Base-by-base conservation (phyloP, 2,888 invertebrate species). In the Allygus modestus region DNA sequence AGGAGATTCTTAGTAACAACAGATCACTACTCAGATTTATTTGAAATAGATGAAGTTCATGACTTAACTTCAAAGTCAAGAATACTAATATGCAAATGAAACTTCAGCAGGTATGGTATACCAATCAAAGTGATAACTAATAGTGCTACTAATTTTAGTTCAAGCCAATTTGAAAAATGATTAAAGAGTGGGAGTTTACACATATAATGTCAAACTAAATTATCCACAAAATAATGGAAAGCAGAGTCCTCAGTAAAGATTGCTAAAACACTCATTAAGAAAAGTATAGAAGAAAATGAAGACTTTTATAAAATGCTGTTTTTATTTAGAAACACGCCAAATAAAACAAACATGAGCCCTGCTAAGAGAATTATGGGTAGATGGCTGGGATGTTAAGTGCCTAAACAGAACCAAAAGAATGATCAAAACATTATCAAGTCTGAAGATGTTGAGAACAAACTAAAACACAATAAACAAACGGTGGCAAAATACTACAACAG, bases 101-200 rank as follows among this genome's bases (percentile, higher is more conserved):
- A 83, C 9, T 84, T 85, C 69, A 79, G 75, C 26, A 65, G 85
- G 23, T 82, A 83, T 31, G 85, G 85, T 15, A 43, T 85, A 17
- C 83, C 85, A 4, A 1, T 20, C 0, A 51, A 20, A 12, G 12
- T 85, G 11, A n/a, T 15, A 61, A 46, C 83, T 12, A 77, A 85
- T 85, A 79, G 83, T 23, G 85, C 65, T 11, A 28, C 83, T 15
- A 61, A 81, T 20, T 85, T 79, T 69, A 46, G 33, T 28, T 61
- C 65, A 20, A 31, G 54, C 12, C 11, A 77, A 0, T 85, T 83
- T 31, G 17, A 43, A 17, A 28, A 46, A 0, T 85, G 79, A 7
- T 51, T 11, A 12, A 2, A 17, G 65, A 73, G 41, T 85, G 85
- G 83, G 85, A 83, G 0, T 85, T 85, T 33, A 23, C 26, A 9